Evolutionary conservation across 2,113 vertebrate species (phyloP).

Genomic region (Sylvietta virens): DNA sequence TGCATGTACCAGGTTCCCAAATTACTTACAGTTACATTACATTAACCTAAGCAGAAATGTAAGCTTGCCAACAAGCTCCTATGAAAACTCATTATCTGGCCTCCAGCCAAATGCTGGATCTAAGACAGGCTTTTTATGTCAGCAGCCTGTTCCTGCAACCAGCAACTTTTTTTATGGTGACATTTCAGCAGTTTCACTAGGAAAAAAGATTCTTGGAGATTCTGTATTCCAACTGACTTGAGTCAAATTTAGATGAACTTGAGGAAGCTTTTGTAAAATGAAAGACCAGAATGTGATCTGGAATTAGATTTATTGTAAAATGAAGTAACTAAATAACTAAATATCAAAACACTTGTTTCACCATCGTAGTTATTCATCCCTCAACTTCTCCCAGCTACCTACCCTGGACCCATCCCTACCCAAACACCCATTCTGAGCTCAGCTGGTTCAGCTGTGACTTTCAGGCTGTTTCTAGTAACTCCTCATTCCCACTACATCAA

Average conservation of each 20-base stretch:
- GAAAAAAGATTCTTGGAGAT: not conserved
- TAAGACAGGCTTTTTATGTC: slow-evolving; percentile 26
- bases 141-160: not conserved
- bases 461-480: not conserved
- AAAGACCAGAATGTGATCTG: not conserved
- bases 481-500: not conserved
- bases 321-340: not conserved
- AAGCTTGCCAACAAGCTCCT: slow-evolving; percentile 39
- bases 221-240: not conserved
- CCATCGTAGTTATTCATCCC: not conserved
- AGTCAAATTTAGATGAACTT: not conserved
- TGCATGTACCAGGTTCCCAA: not conserved
- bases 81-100: not conserved
- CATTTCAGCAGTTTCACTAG: not conserved
- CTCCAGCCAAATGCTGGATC: not conserved
- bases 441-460: not conserved
- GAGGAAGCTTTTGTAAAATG: not conserved
- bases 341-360: not conserved
- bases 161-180: not conserved
- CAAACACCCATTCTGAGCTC: not conserved
- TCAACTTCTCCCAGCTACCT: not conserved
- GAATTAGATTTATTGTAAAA: not conserved
- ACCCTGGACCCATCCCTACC: not conserved
- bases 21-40: slow-evolving; percentile 35
- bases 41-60: slow-evolving; percentile 28